Conservation (phyloP, 2,888 invertebrate genomes). For the Pycnomerus fuliginosus region DNA sequence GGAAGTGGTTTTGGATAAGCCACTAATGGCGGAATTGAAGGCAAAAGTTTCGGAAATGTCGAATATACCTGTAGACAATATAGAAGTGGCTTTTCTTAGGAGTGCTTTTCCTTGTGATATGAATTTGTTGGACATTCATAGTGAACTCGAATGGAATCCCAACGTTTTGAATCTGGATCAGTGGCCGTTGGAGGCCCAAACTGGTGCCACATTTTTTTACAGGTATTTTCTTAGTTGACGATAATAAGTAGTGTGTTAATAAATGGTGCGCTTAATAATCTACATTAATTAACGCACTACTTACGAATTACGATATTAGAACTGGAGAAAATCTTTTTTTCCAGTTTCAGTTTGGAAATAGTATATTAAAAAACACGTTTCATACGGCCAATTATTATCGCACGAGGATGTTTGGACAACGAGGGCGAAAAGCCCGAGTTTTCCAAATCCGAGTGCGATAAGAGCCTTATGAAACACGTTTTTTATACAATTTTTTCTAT, state of each 20-base stretch:
- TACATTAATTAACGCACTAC: no score
- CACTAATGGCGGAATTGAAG: slow-evolving; percentile 55
- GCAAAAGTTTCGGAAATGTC: slow-evolving; percentile 56
- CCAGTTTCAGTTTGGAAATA: no score
- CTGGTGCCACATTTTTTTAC: slow-evolving; percentile 67
- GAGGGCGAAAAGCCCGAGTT: no score
- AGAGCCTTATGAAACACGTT: no score
- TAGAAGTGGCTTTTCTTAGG: slow-evolving; percentile 63
- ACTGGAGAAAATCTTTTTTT: no score
- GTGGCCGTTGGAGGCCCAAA: slow-evolving; percentile 61
- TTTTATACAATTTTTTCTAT: no score
- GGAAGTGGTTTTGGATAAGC: slow-evolving; percentile 59
- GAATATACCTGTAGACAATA: slow-evolving; percentile 61
- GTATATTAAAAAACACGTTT: no score
- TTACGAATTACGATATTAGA: no score
- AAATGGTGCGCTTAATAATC: no score
- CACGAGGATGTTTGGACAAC: no score
- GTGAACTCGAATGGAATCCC: slow-evolving; percentile 63
- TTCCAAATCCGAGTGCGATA: no score
- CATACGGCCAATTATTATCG: no score
- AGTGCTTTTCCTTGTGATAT: slow-evolving; percentile 65
- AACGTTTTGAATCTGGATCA: slow-evolving; percentile 56
- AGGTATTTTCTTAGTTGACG: slow-evolving; percentile 54
- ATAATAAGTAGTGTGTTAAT: slow-evolving; percentile 1
- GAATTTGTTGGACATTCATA: slow-evolving; percentile 61